Evolutionary conservation across 2,797 vertebrate species (phyloP).

Genomic region (Oryzias dopingdopingensis): DNA sequence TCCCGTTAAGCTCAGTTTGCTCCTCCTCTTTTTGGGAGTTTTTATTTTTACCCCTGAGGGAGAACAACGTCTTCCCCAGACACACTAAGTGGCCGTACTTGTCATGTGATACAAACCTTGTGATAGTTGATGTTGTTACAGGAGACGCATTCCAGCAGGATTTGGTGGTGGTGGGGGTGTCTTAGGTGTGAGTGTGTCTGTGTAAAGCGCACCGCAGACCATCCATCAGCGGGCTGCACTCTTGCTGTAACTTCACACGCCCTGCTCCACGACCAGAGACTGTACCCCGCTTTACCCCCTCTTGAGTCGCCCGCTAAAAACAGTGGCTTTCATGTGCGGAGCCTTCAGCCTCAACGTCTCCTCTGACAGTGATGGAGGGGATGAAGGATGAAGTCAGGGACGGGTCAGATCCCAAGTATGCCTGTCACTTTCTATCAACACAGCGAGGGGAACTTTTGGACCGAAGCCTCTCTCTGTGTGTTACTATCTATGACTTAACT

Average conservation of each 20-base stretch:
- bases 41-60: conserved; percentile 54
- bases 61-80: conserved; percentile 28
- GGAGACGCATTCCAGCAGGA: conserved; percentile 64
- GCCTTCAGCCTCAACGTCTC: conserved; percentile 20
- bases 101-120: conserved; percentile 64
- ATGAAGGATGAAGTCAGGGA: conserved; percentile 7
- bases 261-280: conserved; percentile 30
- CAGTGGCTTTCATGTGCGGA: conserved; percentile 25
- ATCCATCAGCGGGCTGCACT: conserved; percentile 53
- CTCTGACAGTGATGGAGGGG: conserved; percentile 16
- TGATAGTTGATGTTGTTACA: conserved; percentile 70
- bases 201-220: conserved; percentile 43
- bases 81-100: conserved; percentile 17
- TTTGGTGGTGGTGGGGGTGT: conserved; percentile 43
- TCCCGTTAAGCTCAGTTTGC: conserved; percentile 24
- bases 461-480: conserved; percentile 1
- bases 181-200: conserved; percentile 47
- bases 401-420: conserved; percentile 11
- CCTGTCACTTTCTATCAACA: conserved; percentile 12
- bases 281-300: conserved; percentile 17
- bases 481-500: not conserved
- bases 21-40: conserved; percentile 28
- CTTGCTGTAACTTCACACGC: conserved; percentile 60
- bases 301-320: conserved; percentile 33
- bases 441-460: not conserved